Conservation (phyloP, 2,797 vertebrate genomes). For the Pipistrellus pygmaeus region DNA sequence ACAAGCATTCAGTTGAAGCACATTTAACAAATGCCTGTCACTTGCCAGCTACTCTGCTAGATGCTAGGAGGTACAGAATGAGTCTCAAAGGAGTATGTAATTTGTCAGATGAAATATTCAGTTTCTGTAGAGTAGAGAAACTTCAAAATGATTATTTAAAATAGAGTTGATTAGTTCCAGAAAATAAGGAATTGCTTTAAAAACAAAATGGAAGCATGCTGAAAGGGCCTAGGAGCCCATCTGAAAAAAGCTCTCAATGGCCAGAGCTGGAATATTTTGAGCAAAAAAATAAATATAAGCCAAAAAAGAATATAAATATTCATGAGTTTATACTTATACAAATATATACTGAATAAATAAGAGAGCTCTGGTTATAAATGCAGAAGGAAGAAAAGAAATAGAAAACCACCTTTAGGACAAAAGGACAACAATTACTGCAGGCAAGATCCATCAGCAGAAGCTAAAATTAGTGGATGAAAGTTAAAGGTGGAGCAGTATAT, state of each 20-base stretch:
- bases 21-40: slow-evolving; percentile 4
- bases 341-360: background rate
- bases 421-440: background rate
- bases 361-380: background rate
- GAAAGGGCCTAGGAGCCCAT: background rate
- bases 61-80: background rate
- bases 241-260: background rate
- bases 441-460: background rate
- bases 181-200: slow-evolving; percentile 35
- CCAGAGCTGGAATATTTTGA: background rate
- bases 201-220: background rate
- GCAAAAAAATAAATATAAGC: background rate
- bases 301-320: background rate
- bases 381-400: background rate
- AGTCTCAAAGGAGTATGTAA: background rate
- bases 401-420: background rate
- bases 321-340: background rate
- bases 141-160: background rate
- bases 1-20: background rate
- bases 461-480: background rate
- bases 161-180: background rate
- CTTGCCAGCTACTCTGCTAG: background rate
- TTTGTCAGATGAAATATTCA: slow-evolving; percentile 17
- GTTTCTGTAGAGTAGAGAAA: slow-evolving; percentile 19
- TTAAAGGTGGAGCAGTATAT: background rate